Evolutionary conservation across 2,888 invertebrate species (phyloP).

Genomic region (Incurvaria masculella): DNA sequence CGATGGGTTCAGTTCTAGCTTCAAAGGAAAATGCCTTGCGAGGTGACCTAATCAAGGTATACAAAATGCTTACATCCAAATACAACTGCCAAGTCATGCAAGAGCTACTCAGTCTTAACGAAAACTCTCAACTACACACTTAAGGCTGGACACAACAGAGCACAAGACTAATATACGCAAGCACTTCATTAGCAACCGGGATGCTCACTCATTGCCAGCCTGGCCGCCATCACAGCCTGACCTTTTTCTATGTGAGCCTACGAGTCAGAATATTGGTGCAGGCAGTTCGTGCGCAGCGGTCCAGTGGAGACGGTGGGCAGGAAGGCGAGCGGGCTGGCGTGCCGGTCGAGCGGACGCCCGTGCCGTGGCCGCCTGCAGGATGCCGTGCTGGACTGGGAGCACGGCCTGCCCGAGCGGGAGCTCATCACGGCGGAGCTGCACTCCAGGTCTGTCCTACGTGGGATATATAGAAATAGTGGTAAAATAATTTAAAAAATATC

Average conservation of each 20-base stretch:
- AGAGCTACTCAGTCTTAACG: too few relatives aligned
- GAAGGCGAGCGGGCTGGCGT: slow-evolving; percentile 63
- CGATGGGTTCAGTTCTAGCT: neutral
- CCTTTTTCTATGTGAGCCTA: neutral
- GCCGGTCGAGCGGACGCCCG: slow-evolving; percentile 64
- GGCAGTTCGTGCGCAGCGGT: slow-evolving; percentile 74
- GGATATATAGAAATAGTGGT: neutral
- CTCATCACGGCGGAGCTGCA: slow-evolving; percentile 80
- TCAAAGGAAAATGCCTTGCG: neutral
- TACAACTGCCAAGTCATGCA: too few relatives aligned
- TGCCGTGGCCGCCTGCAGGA: slow-evolving; percentile 88
- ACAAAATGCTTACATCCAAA: too few relatives aligned
- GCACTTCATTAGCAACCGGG: too few relatives aligned
- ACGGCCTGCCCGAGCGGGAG: slow-evolving; percentile 85
- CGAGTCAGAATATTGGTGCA: slow-evolving; percentile 31
- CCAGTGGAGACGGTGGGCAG: slow-evolving; percentile 82
- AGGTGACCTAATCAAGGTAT: neutral
- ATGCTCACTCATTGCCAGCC: too few relatives aligned
- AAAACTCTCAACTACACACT: too few relatives aligned
- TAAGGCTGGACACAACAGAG: too few relatives aligned
- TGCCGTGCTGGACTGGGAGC: slow-evolving; percentile 97
- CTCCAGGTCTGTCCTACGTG: slow-evolving; percentile 64
- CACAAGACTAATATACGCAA: too few relatives aligned
- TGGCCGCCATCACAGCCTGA: too few relatives aligned
- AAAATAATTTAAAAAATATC: too few relatives aligned